phyloP scores from a whole-genome alignment of 2,888 invertebrate species.

The Venusia cambrica region DNA sequence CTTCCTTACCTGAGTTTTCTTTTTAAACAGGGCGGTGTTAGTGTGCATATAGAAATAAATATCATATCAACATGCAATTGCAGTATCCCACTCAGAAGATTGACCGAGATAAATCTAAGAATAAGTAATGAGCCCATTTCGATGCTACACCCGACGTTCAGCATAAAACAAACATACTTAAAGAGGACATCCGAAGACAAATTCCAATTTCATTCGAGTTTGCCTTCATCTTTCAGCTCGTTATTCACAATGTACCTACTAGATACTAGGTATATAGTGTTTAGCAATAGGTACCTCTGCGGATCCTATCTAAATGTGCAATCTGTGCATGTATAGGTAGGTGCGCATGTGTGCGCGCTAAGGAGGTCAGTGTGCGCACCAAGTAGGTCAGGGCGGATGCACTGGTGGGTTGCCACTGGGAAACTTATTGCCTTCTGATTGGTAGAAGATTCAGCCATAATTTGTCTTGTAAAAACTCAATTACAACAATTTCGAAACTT shows the following conservation, averaged over 20 bases:
- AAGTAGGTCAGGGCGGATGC: slow-evolving; percentile 75
- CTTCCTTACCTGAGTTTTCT: too few relatives aligned
- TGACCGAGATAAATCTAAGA: slow-evolving; percentile 3
- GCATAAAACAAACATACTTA: slow-evolving; percentile 10
- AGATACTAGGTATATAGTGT: slow-evolving; percentile 16
- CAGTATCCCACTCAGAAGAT: slow-evolving; percentile 3
- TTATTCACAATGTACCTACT: slow-evolving; percentile 39
- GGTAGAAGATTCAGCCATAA: neutral
- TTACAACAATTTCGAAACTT: too few relatives aligned
- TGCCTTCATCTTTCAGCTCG: slow-evolving; percentile 52
- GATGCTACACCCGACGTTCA: slow-evolving; percentile 5
- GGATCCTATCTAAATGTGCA: slow-evolving; percentile 31
- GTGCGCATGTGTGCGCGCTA: slow-evolving; percentile 34
- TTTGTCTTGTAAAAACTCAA: neutral
- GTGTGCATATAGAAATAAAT: slow-evolving; percentile 2
- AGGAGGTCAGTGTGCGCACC: slow-evolving; percentile 64
- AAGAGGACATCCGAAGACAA: slow-evolving; percentile 11
- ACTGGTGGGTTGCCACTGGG: slow-evolving; percentile 29
- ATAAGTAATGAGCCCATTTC: slow-evolving; percentile 4
- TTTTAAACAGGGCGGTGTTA: too few relatives aligned
- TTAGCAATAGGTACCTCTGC: slow-evolving; percentile 31
- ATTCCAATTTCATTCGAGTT: slow-evolving; percentile 31
- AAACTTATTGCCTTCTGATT: neutral
- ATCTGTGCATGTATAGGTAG: slow-evolving; percentile 29
- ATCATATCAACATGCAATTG: slow-evolving; percentile 3